These are phyloP conservation scores for Passer montanus DNA, from an alignment of 2,113 vertebrate species.

Conservation along the genomic window DNA sequence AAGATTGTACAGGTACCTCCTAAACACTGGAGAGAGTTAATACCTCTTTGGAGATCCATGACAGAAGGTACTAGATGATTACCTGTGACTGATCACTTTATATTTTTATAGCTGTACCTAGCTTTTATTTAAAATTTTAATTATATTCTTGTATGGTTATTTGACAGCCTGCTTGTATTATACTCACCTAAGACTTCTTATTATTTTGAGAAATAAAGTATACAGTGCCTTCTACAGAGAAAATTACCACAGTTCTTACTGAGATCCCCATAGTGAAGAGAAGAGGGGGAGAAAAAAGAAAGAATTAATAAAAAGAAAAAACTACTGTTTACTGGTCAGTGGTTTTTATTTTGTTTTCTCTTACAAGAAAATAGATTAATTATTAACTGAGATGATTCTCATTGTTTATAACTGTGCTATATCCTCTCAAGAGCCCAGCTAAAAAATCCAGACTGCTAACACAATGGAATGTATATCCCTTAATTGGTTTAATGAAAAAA, in stretches of 20 bases:
- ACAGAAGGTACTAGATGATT: background rate
- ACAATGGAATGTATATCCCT: background rate
- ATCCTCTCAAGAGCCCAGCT: background rate
- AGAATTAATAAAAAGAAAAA: background rate
- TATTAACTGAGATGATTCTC: background rate
- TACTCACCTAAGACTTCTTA: background rate
- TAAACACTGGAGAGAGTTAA: background rate
- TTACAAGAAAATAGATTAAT: background rate
- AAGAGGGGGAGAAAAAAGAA: rapidly evolving
- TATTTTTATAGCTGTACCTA: background rate
- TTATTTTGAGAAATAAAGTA: background rate
- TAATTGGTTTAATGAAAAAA: background rate
- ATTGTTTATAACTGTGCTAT: background rate
- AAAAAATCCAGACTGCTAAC: background rate
- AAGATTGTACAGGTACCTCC: background rate
- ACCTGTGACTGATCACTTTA: background rate
- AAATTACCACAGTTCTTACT: background rate
- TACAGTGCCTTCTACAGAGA: background rate
- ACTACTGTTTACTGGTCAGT: background rate
- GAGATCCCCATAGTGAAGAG: background rate
- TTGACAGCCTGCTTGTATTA: background rate
- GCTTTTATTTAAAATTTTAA: background rate
- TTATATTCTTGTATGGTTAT: background rate
- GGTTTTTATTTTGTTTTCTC: background rate
- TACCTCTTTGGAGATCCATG: background rate